These are phyloP conservation scores for Gambusia affinis DNA, from an alignment of 2,113 vertebrate species.

Conservation along the genomic window DNA sequence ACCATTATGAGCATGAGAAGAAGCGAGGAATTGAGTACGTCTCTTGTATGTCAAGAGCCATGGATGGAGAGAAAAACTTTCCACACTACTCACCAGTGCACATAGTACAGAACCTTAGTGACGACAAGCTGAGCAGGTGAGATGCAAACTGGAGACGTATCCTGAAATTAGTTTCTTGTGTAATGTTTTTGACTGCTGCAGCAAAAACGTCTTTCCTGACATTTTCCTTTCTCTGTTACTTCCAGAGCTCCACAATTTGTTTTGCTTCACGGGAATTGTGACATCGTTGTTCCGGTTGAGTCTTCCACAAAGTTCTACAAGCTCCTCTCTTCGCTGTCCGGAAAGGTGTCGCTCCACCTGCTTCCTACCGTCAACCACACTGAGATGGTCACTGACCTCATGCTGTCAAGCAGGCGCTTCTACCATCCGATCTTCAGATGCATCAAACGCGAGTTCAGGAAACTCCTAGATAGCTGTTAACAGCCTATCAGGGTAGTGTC, in stretches of 20 bases:
- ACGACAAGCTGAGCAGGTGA: slow-evolving; percentile 72
- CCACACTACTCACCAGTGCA: slow-evolving; percentile 75
- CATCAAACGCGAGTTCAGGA: slow-evolving; percentile 73
- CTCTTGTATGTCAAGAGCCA: slow-evolving; percentile 82
- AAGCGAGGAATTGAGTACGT: slow-evolving; percentile 74
- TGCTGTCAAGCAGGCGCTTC: slow-evolving; percentile 71
- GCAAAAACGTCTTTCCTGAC: not conserved
- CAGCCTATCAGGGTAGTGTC: not conserved
- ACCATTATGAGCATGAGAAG: slow-evolving; percentile 80
- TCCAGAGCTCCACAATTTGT: slow-evolving; percentile 73
- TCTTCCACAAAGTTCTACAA: slow-evolving; percentile 73
- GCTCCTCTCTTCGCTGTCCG: slow-evolving; percentile 65
- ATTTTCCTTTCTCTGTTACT: not conserved
- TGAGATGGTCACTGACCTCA: slow-evolving; percentile 76
- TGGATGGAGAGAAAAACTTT: slow-evolving; percentile 78
- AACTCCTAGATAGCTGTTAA: slow-evolving; percentile 41
- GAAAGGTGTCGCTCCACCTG: slow-evolving; percentile 70
- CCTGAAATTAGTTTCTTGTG: not conserved
- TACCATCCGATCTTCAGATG: slow-evolving; percentile 74
- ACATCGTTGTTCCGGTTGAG: slow-evolving; percentile 72
- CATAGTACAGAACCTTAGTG: slow-evolving; percentile 54
- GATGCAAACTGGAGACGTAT: not conserved
- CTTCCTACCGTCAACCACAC: slow-evolving; percentile 72
- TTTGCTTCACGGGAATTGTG: slow-evolving; percentile 76
- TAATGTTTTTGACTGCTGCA: not conserved